Evolutionary conservation across 2,113 vertebrate genomes (phyloP).

Genomic region (Eolophus roseicapilla): DNA sequence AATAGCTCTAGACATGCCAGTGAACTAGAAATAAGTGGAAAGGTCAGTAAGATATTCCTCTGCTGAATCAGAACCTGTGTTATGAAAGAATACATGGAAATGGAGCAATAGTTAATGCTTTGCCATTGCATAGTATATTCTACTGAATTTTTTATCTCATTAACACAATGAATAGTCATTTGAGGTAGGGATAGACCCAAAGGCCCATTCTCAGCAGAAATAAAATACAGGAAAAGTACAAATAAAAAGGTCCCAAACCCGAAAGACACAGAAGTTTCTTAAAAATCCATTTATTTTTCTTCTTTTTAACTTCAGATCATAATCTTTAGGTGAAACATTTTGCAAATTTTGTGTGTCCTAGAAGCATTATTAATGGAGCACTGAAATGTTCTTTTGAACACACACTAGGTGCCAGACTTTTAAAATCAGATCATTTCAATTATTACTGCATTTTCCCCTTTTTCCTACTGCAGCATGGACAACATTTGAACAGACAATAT

Average conservation of each 20-base stretch:
- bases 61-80: not conserved
- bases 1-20: conserved; percentile 40
- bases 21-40: conserved; percentile 53
- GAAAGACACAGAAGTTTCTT: not conserved
- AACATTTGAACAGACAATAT: conserved; percentile 1
- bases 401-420: not conserved
- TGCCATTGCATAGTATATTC: not conserved
- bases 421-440: conserved; percentile 17
- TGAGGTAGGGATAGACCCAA: not conserved
- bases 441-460: not conserved
- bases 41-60: conserved; percentile 36
- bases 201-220: not conserved
- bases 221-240: not conserved
- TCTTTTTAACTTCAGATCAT: not conserved
- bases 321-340: not conserved
- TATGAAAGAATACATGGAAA: not conserved
- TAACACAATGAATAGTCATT: not conserved
- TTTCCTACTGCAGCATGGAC: not conserved
- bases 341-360: not conserved
- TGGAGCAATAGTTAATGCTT: not conserved
- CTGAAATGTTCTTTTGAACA: not conserved
- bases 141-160: not conserved
- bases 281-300: not conserved
- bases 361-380: not conserved
- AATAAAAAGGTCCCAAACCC: not conserved